These are phyloP conservation scores for Corythoichthys intestinalis DNA, from an alignment of 2,113 vertebrate species.

Conservation along the genomic window DNA sequence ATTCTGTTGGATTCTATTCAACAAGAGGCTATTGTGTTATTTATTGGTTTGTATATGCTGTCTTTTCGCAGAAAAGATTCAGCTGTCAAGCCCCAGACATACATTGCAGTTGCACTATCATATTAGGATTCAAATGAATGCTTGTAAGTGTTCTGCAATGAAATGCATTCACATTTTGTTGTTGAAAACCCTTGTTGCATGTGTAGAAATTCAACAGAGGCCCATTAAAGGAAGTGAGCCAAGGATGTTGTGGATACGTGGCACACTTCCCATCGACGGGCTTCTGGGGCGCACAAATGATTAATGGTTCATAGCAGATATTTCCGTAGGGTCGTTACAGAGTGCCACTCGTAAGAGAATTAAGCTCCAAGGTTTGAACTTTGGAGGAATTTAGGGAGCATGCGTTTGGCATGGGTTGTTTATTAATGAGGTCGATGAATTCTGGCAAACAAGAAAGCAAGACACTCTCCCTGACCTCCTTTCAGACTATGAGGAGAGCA, in stretches of 20 bases:
- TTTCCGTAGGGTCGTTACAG: constrained; percentile 7
- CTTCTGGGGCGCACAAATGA: constrained; percentile 4
- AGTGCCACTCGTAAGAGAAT: constrained; percentile 10
- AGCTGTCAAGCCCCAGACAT: background rate
- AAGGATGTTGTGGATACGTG: constrained; percentile 1
- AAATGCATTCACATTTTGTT: background rate
- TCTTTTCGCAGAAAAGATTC: background rate
- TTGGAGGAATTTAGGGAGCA: constrained; percentile 10
- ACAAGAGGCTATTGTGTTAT: constrained; percentile 5
- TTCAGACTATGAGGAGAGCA: constrained; percentile 11
- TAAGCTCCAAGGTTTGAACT: constrained; percentile 19
- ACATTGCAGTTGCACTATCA: background rate
- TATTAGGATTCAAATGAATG: background rate
- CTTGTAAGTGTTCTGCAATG: background rate
- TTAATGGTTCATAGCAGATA: constrained; percentile 24
- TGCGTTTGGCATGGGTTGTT: background rate
- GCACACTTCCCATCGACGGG: background rate
- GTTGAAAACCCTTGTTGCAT: background rate
- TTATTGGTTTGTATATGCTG: constrained; percentile 8
- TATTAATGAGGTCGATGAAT: constrained; percentile 21
- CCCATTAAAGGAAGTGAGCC: background rate
- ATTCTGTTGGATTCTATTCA: background rate
- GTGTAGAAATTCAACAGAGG: background rate
- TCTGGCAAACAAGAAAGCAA: constrained; percentile 26
- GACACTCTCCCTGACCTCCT: constrained; percentile 5